These are phyloP conservation scores for Rhinatrema bivittatum DNA, from an alignment of 2,797 vertebrate species.

Conservation along the genomic window DNA sequence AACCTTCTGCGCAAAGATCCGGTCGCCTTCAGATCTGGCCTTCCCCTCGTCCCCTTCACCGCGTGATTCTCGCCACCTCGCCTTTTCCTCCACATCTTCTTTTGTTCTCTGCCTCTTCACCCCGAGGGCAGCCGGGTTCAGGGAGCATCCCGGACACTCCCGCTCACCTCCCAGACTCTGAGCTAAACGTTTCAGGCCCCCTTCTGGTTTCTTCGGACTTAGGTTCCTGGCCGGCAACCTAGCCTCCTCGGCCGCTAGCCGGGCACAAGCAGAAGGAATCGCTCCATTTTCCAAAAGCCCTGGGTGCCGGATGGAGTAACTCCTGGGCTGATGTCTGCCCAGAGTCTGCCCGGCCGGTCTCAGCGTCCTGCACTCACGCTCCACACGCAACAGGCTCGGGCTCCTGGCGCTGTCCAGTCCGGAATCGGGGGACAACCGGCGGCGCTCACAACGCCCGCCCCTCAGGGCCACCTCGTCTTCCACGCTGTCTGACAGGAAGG, in stretches of 20 bases:
- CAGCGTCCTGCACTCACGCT: not conserved
- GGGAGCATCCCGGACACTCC: fast-evolving
- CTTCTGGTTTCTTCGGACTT: not conserved
- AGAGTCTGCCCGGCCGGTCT: not conserved
- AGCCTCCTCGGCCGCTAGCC: fast-evolving
- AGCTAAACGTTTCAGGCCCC: not conserved
- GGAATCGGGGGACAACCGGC: not conserved
- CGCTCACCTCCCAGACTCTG: not conserved
- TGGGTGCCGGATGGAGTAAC: not conserved
- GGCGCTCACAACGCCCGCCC: not conserved
- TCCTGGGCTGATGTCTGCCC: not conserved
- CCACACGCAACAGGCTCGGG: not conserved
- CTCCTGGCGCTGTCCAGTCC: not conserved
- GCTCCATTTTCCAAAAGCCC: not conserved
- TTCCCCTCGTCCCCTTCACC: not conserved
- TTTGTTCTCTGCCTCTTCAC: conserved; percentile 27
- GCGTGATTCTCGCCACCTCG: too few species aligned
- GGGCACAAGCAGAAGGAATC: not conserved
- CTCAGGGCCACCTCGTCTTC: conserved; percentile 4
- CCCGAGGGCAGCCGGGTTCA: fast-evolving
- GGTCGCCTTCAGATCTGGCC: conserved; percentile 61
- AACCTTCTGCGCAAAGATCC: conserved; percentile 83
- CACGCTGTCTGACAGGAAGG: conserved; percentile 57
- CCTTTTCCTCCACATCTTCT: conserved; percentile 1
- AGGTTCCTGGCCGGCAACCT: not conserved